Base-by-base conservation (phyloP, 2,888 invertebrate species). In the Onthophagus sagittarius region DNA sequence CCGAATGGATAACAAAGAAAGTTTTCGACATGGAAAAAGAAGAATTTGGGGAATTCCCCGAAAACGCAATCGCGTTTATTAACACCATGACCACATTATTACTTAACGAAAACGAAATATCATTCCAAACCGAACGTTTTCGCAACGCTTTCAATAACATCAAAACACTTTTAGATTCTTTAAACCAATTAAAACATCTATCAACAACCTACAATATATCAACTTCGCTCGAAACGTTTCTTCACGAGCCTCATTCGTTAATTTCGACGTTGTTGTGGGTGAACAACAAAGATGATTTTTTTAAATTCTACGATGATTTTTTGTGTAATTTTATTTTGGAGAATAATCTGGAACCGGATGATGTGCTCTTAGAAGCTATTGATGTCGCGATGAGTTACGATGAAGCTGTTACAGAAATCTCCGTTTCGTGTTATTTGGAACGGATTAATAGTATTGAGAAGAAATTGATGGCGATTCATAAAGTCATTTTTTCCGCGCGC, bases 321-420 rank as follows among this genome's bases (percentile, higher is more conserved):
- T 78, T 87, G 5, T 80, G 80, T 23, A 81, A 82, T 67, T 87
- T 84, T 73, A 85, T 87, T 75, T 71, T 83, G 0, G 83, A 86
- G 72, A 82, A 86, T 78, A 80, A 82, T 6, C 79, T 87, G 69
- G 80, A 86, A 76, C 83, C 83, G 14, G 86, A 88, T 79, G 75
- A 80, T 65, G 82, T 87, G n/a, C 80, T 87, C 62, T 80, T 81
- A 23, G 79, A 83, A 2, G 86, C 85, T 77, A 83, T 88, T 53
- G 81, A 84, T 80, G 87, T 87, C 13, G 62, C 62, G 62, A 62
- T 63, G 31, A n/a, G 23, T 31, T 32, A 67, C n/a, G 2, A 23
- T 0, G 7, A 15, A 7, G 11, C 39, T 7, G 39, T 9, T 11
- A 53, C 6, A 7, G 39, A 9, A 9, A 53, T 11, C 39, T 9